Evolutionary conservation across 37 sponge, comb jelly and placozoan genomes (phyloP), one percentile per base, ranked within the genome.

Genomic region (Halisarca cf. caerulea): DNA sequence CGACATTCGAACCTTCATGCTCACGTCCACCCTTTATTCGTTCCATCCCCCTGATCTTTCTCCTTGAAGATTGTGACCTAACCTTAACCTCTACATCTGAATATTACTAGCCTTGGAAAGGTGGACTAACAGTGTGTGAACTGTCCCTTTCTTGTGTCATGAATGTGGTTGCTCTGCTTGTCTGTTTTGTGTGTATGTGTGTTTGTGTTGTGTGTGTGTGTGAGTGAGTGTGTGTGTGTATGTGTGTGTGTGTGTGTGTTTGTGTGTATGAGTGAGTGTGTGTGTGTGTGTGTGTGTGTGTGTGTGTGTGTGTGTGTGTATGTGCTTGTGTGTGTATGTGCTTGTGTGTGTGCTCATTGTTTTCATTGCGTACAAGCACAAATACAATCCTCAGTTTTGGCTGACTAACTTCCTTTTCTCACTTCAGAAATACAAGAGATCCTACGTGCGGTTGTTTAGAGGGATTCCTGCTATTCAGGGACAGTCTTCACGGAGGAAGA

Each of bases 251-350:
- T 25, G 69, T 68, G 69, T 25, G 69, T 68, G 69, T 25, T 27
- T 68, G 69, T 68, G 69, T 68, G 69, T 68, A 34, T 25, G 69
- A 30, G 69, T 25, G 69, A 30, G 69, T 25, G 69, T 68, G 32
- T 25, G 33, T 68, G 69, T 25, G 69, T 68, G 69, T 68, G 69
- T 68, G 69, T 68, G 69, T 68, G 33, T 25, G 69, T 68, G 69
- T 68, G 33, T 25, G 30, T 25, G 33, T 25, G 33, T 25, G 30
- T 68, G 69, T 68, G 33, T 62, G 64, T 62, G 64, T 62, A 23
- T 62, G 64, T 62, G 64, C 15, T 6, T 23, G 25, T 62, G 64
- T 30, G 25, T 62, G 30, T 27, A 30, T 62, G 5, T 68, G 35
- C 33, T n/a, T 25, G 15, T 30, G 33, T 68, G 69, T 47, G 51